A percentile compares a stretch with the other conserved stretches of the same genome.
phyloP scores from a whole-genome alignment of 2,888 invertebrate species.

The Eristalinus sepulchralis region DNA sequence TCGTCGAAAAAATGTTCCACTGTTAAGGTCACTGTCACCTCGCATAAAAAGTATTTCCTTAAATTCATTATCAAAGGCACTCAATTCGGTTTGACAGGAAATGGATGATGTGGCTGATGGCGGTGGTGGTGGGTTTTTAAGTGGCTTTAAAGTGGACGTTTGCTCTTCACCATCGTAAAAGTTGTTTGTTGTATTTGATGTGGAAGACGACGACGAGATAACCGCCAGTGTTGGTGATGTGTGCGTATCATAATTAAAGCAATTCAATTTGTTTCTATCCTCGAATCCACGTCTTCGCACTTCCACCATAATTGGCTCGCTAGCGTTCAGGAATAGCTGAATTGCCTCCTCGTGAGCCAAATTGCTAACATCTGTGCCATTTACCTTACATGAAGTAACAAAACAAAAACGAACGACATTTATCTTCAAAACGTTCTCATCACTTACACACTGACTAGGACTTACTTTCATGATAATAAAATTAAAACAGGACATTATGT shows the following conservation, averaged over 20 bases:
- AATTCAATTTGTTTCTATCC: constrained; percentile 58
- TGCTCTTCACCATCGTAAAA: constrained; percentile 8
- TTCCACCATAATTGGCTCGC: constrained; percentile 83
- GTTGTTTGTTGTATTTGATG: constrained; percentile 16
- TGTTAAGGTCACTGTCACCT: background rate
- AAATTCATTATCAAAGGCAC: constrained; percentile 32
- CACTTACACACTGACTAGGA: background rate
- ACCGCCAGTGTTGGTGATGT: constrained; percentile 53
- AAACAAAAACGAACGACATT: background rate
- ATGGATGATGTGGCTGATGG: constrained; percentile 36
- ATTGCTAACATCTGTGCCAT: constrained; percentile 83
- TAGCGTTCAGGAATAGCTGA: constrained; percentile 82
- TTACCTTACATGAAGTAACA: constrained; percentile 79
- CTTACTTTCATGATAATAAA: constrained; percentile 64
- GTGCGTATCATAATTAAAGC: constrained; percentile 52
- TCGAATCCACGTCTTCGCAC: constrained; percentile 80
- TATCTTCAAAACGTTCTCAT: background rate
- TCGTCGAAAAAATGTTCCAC: constrained; percentile 21
- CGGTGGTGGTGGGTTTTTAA: background rate
- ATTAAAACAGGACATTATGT: constrained; percentile 58
- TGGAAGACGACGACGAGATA: constrained; percentile 35
- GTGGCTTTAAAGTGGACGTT: background rate
- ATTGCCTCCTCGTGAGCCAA: constrained; percentile 83
- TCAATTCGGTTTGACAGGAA: constrained; percentile 68
- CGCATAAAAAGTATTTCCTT: constrained; percentile 19